A percentile compares a stretch with the other conserved stretches of the same genome.
Conservation (phyloP, 1,140 invertebrate species). For the Dendroctonus ponderosae region DNA sequence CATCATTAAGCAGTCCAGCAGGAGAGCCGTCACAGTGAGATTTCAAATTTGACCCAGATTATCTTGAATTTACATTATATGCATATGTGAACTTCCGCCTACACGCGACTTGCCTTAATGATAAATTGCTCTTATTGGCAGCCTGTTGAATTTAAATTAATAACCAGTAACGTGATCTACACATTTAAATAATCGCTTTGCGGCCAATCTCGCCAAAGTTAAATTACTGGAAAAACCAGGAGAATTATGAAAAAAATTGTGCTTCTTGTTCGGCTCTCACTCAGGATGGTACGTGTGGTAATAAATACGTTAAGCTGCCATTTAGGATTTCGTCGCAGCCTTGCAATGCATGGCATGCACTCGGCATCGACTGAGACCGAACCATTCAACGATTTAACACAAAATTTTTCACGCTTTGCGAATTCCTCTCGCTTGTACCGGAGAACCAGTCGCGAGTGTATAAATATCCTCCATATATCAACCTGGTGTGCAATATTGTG, state of each 20-base stretch:
- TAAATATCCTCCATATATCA: constrained; percentile 26
- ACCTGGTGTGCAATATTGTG: constrained; percentile 24
- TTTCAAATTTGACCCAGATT: constrained; percentile 21
- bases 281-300: constrained; percentile 8
- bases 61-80: constrained; percentile 20
- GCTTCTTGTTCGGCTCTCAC: background rate
- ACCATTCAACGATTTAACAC: constrained; percentile 28
- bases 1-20: too few species aligned
- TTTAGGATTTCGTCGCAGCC: constrained; percentile 25
- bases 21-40: background rate
- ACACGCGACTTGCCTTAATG: constrained; percentile 19
- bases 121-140: constrained; percentile 29
- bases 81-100: constrained; percentile 28
- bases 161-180: constrained; percentile 15
- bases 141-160: constrained; percentile 21
- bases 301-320: constrained; percentile 27
- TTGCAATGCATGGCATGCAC: constrained; percentile 19
- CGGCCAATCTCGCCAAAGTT: too few species aligned
- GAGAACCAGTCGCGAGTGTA: constrained; percentile 18
- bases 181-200: constrained; percentile 5
- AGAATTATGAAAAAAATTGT: background rate
- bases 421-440: constrained; percentile 29
- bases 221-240: background rate
- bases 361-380: constrained; percentile 1
- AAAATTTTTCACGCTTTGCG: constrained; percentile 26